Evolutionary conservation across 2,888 invertebrate genomes (phyloP).

Genomic region (Dasysyrphus tricinctus): DNA sequence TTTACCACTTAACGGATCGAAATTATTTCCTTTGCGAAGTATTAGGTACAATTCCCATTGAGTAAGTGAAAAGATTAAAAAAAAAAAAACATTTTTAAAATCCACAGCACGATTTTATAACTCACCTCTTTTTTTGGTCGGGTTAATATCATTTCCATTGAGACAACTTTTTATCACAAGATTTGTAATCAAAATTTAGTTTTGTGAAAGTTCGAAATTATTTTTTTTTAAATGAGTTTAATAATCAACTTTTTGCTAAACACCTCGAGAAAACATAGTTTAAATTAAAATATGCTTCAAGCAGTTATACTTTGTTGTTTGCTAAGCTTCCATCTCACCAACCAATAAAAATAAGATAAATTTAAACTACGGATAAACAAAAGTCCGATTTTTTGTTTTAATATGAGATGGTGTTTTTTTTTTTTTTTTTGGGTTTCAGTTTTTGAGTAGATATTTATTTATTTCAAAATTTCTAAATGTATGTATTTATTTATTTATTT

Average conservation of each 20-base stretch:
- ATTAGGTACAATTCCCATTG: too few relatives aligned
- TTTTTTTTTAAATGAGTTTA: not conserved
- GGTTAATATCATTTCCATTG: slow-evolving; percentile 5
- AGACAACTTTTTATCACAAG: not conserved
- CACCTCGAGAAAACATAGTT: not conserved
- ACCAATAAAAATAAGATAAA: not conserved
- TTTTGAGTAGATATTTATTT: slow-evolving; percentile 19
- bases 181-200: not conserved
- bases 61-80: not conserved
- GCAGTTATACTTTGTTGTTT: not conserved
- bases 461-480: too few relatives aligned
- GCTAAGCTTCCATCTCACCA: not conserved
- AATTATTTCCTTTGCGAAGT: too few relatives aligned
- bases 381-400: not conserved
- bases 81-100: too few relatives aligned
- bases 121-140: slow-evolving; percentile 7
- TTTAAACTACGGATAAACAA: not conserved
- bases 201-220: not conserved
- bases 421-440: not conserved
- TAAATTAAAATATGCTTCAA: not conserved
- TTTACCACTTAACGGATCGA: too few relatives aligned
- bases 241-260: slow-evolving; percentile 2
- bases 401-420: not conserved
- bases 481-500: slow-evolving; percentile 8
- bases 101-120: not conserved